These are phyloP conservation scores for Nezara viridula DNA, from an alignment of 2,888 invertebrate genomes.

Conservation along the genomic window DNA sequence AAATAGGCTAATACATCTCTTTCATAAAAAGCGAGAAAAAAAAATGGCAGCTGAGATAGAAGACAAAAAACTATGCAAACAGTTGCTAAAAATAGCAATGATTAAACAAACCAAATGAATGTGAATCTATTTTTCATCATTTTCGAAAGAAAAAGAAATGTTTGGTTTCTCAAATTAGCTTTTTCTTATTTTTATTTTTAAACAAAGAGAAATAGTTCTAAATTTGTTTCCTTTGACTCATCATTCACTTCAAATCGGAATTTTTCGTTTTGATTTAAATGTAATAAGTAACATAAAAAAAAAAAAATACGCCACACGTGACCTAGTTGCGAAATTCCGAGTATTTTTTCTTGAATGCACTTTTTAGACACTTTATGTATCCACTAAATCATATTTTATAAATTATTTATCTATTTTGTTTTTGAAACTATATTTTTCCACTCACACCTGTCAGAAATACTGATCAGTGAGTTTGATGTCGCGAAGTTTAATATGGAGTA, in stretches of 20 bases:
- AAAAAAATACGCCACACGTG: neutral
- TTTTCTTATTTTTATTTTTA: neutral
- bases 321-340: no score
- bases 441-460: no score
- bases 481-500: no score
- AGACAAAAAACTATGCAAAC: conserved; percentile 20
- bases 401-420: no score
- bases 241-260: no score
- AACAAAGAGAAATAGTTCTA: neutral
- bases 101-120: conserved; percentile 11
- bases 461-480: no score
- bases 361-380: no score
- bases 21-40: neutral
- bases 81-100: neutral
- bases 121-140: neutral
- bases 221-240: neutral
- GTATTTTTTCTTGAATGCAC: no score
- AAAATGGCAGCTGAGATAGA: neutral
- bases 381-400: no score
- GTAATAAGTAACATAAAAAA: no score
- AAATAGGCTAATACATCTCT: neutral
- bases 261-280: no score
- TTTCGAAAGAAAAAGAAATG: neutral
- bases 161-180: conserved; percentile 3
- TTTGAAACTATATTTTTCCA: no score